A percentile compares a stretch with the other conserved stretches of the same genome.
Evolutionary conservation across 2,888 invertebrate species (phyloP).

Genomic region (Chouioia cunea): DNA sequence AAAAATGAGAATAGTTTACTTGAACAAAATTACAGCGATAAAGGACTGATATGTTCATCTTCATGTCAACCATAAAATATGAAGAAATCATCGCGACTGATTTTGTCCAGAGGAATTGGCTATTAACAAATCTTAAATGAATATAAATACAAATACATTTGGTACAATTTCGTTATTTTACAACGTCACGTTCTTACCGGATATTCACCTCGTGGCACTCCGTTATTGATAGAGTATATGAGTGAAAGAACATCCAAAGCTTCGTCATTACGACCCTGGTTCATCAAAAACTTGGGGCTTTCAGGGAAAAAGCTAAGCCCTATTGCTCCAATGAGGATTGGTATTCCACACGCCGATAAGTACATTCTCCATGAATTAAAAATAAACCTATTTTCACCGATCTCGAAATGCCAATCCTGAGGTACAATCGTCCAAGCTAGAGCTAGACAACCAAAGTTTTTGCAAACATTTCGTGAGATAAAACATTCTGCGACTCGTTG

Average conservation of each 20-base stretch:
- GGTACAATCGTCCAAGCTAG: constrained; percentile 82
- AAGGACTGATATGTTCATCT: too few relatives aligned
- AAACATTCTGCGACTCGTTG: too few relatives aligned
- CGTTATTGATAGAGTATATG: constrained; percentile 78
- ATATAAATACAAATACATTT: too few relatives aligned
- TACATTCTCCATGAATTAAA: constrained; percentile 71
- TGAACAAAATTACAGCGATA: too few relatives aligned
- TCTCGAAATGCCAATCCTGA: constrained; percentile 60
- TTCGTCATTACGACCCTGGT: constrained; percentile 76
- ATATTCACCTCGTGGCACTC: constrained; percentile 73
- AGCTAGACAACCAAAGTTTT: constrained; percentile 64
- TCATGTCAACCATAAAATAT: too few relatives aligned
- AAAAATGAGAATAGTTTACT: constrained; percentile 23
- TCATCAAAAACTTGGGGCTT: constrained; percentile 84
- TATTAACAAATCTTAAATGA: too few relatives aligned
- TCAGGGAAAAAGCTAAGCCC: constrained; percentile 77
- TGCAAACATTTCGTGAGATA: neutral
- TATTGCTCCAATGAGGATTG: constrained; percentile 77
- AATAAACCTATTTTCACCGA: constrained; percentile 53
- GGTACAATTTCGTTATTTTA: too few relatives aligned
- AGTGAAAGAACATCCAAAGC: constrained; percentile 75
- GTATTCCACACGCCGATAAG: constrained; percentile 69
- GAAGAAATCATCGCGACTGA: too few relatives aligned
- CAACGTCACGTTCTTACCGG: constrained; percentile 71
- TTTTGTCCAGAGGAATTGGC: too few relatives aligned